phyloP scores from a whole-genome alignment of 2,888 invertebrate species.

The Epinotia brunnichana region DNA sequence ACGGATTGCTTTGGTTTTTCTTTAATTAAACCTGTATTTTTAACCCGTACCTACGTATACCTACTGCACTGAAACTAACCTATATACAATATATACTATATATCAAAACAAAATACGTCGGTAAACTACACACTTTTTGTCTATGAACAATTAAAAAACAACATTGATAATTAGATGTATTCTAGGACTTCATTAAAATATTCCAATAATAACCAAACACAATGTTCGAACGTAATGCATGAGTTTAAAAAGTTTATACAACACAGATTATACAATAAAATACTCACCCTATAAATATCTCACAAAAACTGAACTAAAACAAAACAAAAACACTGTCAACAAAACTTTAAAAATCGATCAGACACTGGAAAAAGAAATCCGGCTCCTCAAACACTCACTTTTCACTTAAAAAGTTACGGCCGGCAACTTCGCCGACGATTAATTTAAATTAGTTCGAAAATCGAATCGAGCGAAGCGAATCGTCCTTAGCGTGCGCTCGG shows the following conservation, averaged over 20 bases:
- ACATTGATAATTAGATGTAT: background rate
- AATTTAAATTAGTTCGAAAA: slow-evolving; percentile 70
- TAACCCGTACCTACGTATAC: background rate
- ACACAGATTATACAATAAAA: slow-evolving; percentile 2
- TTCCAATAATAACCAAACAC: too few relatives aligned
- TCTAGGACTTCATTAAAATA: too few relatives aligned
- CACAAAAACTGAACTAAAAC: slow-evolving; percentile 17
- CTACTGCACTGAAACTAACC: background rate
- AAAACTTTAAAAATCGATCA: slow-evolving; percentile 35
- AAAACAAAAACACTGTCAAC: slow-evolving; percentile 33
- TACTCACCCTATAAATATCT: slow-evolving; percentile 38
- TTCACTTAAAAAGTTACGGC: slow-evolving; percentile 41
- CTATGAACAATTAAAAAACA: background rate
- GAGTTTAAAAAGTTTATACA: background rate
- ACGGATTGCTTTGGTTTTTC: slow-evolving; percentile 39
- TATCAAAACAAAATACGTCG: background rate
- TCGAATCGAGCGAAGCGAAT: slow-evolving; percentile 65
- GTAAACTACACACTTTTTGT: background rate
- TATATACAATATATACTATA: too few relatives aligned
- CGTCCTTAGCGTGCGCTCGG: slow-evolving; percentile 69
- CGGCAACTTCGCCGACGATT: slow-evolving; percentile 50
- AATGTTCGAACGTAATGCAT: background rate
- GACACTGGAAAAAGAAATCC: slow-evolving; percentile 31
- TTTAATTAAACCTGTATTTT: slow-evolving; percentile 43
- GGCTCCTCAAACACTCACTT: slow-evolving; percentile 42